These are phyloP conservation scores for Pyrocoelia pectoralis DNA, from an alignment of 2,888 invertebrate genomes.

Conservation along the genomic window DNA sequence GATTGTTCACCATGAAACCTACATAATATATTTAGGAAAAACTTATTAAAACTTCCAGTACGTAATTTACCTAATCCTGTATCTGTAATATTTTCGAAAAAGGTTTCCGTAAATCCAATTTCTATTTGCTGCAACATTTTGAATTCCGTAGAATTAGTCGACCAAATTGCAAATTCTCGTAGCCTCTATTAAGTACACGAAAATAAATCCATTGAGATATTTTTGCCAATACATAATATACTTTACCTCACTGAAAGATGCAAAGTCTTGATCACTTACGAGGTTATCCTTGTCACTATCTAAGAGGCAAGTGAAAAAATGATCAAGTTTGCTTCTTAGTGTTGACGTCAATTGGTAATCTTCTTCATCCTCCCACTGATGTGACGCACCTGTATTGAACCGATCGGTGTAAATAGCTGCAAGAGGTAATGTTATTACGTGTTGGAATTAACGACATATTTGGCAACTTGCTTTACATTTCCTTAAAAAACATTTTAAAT, in stretches of 20 bases:
- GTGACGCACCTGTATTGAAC: conserved; percentile 71
- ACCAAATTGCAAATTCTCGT: conserved; percentile 81
- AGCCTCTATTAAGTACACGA: conserved; percentile 63
- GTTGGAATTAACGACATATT: too few species aligned
- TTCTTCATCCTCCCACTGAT: conserved; percentile 62
- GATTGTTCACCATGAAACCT: conserved; percentile 57
- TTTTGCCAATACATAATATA: conserved; percentile 7
- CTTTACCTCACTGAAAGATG: conserved; percentile 71
- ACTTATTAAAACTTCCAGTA: neutral
- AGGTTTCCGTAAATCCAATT: conserved; percentile 73
- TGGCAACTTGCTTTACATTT: too few species aligned
- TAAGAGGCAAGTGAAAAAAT: conserved; percentile 76
- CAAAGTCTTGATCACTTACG: conserved; percentile 75
- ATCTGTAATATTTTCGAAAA: conserved; percentile 67
- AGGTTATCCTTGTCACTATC: conserved; percentile 78
- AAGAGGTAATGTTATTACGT: conserved; percentile 22
- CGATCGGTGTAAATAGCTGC: conserved; percentile 80
- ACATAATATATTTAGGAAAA: conserved; percentile 10
- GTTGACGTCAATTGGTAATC: conserved; percentile 68
- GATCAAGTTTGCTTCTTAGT: conserved; percentile 74
- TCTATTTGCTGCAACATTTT: conserved; percentile 76
- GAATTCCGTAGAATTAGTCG: conserved; percentile 75
- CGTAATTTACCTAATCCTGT: conserved; percentile 63
- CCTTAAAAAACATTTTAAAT: too few species aligned
- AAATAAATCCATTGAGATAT: conserved; percentile 45